A percentile compares a stretch with the other conserved stretches of the same genome.
phyloP scores from a whole-genome alignment of 2,888 invertebrate species.

The Junonia oenone region DNA sequence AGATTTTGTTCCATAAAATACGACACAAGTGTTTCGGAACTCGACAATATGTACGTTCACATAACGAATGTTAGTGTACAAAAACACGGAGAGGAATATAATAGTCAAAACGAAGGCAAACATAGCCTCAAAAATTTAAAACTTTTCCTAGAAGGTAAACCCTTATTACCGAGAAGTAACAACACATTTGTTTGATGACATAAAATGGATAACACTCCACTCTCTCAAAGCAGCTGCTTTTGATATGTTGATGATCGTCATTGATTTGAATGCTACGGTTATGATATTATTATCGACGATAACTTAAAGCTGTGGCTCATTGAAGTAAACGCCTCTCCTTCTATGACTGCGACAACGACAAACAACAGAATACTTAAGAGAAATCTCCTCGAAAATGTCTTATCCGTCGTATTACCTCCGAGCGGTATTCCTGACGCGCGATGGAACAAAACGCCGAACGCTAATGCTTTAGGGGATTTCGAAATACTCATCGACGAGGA shows the following conservation, averaged over 20 bases:
- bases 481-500: constrained; percentile 92
- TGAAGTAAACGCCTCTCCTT: constrained; percentile 97
- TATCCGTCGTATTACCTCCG: constrained; percentile 93
- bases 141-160: constrained; percentile 93
- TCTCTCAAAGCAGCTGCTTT: constrained; percentile 95
- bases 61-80: constrained; percentile 98
- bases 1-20: constrained; percentile 98
- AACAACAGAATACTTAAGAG: constrained; percentile 96
- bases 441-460: constrained; percentile 90
- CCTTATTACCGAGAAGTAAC: constrained; percentile 91
- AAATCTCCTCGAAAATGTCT: constrained; percentile 94
- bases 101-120: constrained; percentile 95
- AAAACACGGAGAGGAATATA: constrained; percentile 97
- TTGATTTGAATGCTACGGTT: constrained; percentile 96
- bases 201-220: constrained; percentile 94
- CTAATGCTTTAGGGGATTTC: constrained; percentile 89
- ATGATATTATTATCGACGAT: constrained; percentile 97
- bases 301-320: constrained; percentile 96
- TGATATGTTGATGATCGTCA: constrained; percentile 94
- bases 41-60: constrained; percentile 96
- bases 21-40: constrained; percentile 90
- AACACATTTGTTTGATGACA: constrained; percentile 92
- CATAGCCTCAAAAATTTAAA: constrained; percentile 94
- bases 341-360: constrained; percentile 93
- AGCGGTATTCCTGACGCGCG: constrained; percentile 93